A percentile compares a stretch with the other conserved stretches of the same genome.
Evolutionary conservation across 64 coral and sea anemone species (phyloP).

Genomic region (Dendronephthya gigantea): DNA sequence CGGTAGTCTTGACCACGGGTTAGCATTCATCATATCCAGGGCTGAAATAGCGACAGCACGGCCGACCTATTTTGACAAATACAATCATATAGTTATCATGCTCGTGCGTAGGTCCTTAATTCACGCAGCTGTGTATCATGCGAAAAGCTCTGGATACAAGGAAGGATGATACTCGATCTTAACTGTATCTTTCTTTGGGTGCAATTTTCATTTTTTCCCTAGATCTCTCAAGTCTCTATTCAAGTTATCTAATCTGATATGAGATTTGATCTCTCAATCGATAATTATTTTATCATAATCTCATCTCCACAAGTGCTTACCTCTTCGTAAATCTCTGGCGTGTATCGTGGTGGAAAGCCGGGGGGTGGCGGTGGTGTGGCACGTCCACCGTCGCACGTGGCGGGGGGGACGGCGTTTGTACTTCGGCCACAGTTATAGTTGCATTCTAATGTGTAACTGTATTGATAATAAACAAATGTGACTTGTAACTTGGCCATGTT

Average conservation of each 20-base stretch:
- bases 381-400: conserved; percentile 74
- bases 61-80: conserved; percentile 52
- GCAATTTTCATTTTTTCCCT: no score
- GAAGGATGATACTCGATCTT: no score
- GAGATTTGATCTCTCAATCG: not conserved
- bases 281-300: not conserved
- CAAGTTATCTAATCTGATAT: not conserved
- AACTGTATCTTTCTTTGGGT: no score
- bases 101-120: no score
- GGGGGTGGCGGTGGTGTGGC: conserved; percentile 77
- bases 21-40: conserved; percentile 82
- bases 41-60: conserved; percentile 73
- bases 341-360: conserved; percentile 78
- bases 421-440: conserved; percentile 93
- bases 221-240: no score
- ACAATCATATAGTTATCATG: not conserved
- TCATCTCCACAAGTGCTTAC: conserved; percentile 28
- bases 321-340: conserved; percentile 89
- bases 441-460: conserved; percentile 91
- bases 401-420: conserved; percentile 62
- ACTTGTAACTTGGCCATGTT: not conserved
- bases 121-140: no score
- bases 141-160: no score
- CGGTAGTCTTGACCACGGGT: conserved; percentile 85
- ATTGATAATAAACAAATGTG: not conserved